phyloP scores from a whole-genome alignment of 2,888 invertebrate species.

The Osedax fenrisi region DNA sequence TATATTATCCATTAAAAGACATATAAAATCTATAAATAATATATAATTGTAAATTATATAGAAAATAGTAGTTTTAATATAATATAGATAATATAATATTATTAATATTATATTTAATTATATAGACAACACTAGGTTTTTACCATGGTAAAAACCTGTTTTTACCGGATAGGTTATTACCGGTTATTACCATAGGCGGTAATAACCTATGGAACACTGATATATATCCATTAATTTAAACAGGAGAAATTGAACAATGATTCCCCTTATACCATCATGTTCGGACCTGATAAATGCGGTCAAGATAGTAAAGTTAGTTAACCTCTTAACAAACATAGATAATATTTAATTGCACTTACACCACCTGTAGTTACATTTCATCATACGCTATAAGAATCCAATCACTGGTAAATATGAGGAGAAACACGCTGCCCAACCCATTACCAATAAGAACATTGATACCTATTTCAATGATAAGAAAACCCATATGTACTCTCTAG shows the following conservation, averaged over 20 bases:
- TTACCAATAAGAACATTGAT: slow-evolving; percentile 54
- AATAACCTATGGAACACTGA: no score
- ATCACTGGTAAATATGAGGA: slow-evolving; percentile 76
- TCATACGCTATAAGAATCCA: slow-evolving; percentile 88
- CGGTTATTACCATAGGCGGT: no score
- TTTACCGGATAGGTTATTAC: no score
- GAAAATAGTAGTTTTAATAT: no score
- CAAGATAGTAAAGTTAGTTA: slow-evolving; percentile 70
- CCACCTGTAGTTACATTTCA: slow-evolving; percentile 59
- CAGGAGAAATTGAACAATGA: slow-evolving; percentile 58
- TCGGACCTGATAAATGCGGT: slow-evolving; percentile 98
- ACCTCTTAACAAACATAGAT: background rate
- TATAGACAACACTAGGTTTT: no score
- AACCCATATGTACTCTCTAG: slow-evolving; percentile 71
- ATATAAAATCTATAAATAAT: no score
- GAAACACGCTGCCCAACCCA: slow-evolving; percentile 86
- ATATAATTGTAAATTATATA: no score
- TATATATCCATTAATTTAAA: no score
- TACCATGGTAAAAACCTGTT: no score
- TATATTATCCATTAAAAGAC: no score
- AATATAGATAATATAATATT: no score
- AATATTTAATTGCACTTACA: background rate
- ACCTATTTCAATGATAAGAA: slow-evolving; percentile 69
- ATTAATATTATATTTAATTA: no score
- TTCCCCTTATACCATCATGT: slow-evolving; percentile 96